phyloP scores from a whole-genome alignment of 1,140 invertebrate genomes.

The Aphaenogaster rudis region DNA sequence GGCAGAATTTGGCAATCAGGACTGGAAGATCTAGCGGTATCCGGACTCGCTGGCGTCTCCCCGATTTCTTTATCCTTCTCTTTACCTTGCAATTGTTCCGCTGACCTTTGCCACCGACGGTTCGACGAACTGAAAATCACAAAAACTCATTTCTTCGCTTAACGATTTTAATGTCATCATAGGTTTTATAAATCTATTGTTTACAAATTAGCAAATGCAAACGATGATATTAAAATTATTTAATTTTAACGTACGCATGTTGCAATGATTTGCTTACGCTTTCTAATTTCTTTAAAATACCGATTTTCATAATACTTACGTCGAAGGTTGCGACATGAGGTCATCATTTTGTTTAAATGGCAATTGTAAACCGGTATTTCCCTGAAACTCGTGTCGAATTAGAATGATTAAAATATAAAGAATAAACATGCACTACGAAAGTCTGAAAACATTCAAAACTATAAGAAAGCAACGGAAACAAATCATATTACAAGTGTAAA shows the following conservation, averaged over 20 bases:
- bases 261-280: neutral
- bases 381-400: constrained; percentile 81
- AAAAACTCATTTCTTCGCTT: neutral
- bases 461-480: constrained; percentile 23
- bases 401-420: constrained; percentile 74
- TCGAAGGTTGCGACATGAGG: constrained; percentile 3
- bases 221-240: neutral
- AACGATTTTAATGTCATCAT: neutral
- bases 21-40: constrained; percentile 79
- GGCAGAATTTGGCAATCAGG: constrained; percentile 77
- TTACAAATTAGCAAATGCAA: neutral
- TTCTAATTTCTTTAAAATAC: neutral
- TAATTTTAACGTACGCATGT: neutral
- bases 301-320: constrained; percentile 58
- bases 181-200: neutral
- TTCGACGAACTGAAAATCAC: constrained; percentile 47
- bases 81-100: neutral
- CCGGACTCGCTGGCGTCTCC: constrained; percentile 85
- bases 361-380: constrained; percentile 71
- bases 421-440: constrained; percentile 75
- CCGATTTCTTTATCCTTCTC: constrained; percentile 60
- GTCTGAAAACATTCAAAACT: constrained; percentile 66
- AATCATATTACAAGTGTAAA: neutral
- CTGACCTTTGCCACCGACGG: too few relatives aligned
- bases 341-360: constrained; percentile 62